These are phyloP conservation scores for Spinibarbus caldwelli DNA, from an alignment of 2,797 vertebrate genomes.

Conservation along the genomic window DNA sequence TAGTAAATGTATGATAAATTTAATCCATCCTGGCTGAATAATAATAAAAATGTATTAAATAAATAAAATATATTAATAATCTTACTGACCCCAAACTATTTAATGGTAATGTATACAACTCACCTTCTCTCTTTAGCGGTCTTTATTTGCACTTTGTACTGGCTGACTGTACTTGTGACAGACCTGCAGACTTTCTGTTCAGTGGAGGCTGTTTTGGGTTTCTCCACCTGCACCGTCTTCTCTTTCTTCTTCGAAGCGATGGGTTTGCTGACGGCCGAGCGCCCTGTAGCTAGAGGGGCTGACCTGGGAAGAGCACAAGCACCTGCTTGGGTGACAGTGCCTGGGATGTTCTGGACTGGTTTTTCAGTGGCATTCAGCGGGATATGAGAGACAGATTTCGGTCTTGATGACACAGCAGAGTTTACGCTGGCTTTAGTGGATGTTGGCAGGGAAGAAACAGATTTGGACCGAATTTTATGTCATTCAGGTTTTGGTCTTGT, in stretches of 20 bases:
- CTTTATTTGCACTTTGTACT: constrained; percentile 73
- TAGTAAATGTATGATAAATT: not conserved
- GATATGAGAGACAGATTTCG: constrained; percentile 63
- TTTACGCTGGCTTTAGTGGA: constrained; percentile 53
- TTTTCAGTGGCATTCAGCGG: constrained; percentile 1
- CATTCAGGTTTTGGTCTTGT: constrained; percentile 28
- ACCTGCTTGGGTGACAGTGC: constrained; percentile 31
- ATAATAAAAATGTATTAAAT: not conserved
- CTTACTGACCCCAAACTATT: not conserved
- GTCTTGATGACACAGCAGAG: constrained; percentile 38
- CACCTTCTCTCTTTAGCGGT: constrained; percentile 84
- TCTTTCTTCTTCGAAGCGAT: constrained; percentile 55
- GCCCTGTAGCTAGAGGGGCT: constrained; percentile 18
- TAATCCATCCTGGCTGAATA: not conserved
- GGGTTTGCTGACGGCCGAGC: constrained; percentile 55
- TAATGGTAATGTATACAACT: not conserved
- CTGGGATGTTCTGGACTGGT: constrained; percentile 46
- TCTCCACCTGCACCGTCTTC: constrained; percentile 42
- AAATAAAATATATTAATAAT: not conserved
- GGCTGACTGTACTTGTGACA: constrained; percentile 65
- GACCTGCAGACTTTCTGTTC: constrained; percentile 67
- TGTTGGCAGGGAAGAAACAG: constrained; percentile 52
- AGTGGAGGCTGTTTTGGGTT: constrained; percentile 56
- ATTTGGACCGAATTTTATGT: constrained; percentile 59
- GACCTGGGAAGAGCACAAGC: constrained; percentile 48